These are phyloP conservation scores for Mormyrops attenuatus DNA, from an alignment of 2,797 vertebrate genomes.

Conservation along the genomic window DNA sequence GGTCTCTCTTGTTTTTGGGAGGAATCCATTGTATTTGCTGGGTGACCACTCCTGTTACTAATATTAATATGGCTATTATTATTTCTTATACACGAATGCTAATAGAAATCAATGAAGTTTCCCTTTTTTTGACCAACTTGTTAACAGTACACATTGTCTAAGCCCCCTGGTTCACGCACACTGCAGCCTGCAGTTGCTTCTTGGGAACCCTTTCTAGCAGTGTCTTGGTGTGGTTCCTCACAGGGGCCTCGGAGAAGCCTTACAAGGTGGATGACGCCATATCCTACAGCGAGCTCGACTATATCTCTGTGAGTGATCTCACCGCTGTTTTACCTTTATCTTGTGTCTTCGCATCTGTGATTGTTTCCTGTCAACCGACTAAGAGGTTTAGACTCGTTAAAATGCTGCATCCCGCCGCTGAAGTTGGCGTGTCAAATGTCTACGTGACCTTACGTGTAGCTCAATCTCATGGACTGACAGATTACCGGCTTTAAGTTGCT, in stretches of 20 bases:
- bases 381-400: neutral
- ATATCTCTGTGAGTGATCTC: slow-evolving; percentile 78
- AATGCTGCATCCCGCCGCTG: neutral
- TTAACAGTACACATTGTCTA: neutral
- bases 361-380: neutral
- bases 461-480: neutral
- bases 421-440: neutral
- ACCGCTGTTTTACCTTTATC: neutral
- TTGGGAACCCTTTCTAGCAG: neutral
- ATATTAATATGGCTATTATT: neutral
- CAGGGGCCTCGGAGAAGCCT: slow-evolving; percentile 94
- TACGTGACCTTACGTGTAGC: neutral
- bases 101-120: neutral
- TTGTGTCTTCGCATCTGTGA: neutral
- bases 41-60: neutral
- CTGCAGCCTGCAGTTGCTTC: neutral
- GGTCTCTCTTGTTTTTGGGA: slow-evolving; percentile 54
- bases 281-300: slow-evolving; percentile 93
- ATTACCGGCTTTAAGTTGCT: neutral
- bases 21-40: neutral
- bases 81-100: neutral
- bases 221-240: neutral
- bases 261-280: slow-evolving; percentile 92
- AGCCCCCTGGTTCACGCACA: neutral
- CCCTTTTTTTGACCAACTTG: neutral